Evolutionary conservation across 2,113 vertebrate species (phyloP).

Genomic region (Potamarius usumacintae): DNA sequence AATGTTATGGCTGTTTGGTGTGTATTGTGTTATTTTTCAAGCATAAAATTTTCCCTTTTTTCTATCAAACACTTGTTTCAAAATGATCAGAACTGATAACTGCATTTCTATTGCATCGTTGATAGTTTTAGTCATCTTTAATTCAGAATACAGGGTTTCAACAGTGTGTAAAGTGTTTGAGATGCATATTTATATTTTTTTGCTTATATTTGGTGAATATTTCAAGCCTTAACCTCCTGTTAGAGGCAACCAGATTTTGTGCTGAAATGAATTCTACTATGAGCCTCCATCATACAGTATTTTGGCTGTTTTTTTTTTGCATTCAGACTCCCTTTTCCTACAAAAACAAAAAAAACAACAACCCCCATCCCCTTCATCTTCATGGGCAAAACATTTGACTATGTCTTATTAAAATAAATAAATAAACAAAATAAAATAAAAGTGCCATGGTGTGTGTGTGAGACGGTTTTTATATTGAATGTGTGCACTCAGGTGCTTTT

Average conservation of each 20-base stretch:
- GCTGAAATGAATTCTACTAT: neutral
- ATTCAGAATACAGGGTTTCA: neutral
- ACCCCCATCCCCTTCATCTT: neutral
- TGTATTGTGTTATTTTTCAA: neutral
- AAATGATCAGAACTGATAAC: neutral
- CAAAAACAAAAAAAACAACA: too few species aligned
- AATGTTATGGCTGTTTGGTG: neutral
- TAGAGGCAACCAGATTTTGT: neutral
- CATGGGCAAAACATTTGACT: neutral
- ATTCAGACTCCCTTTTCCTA: neutral
- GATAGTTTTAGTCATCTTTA: neutral
- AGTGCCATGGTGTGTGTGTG: neutral
- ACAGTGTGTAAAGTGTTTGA: neutral
- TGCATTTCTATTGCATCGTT: neutral
- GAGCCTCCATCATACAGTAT: slow-evolving; percentile 1
- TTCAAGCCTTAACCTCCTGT: neutral
- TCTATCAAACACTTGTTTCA: neutral
- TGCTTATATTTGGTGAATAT: neutral
- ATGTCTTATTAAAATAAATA: neutral
- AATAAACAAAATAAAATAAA: too few species aligned
- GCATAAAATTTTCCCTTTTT: neutral
- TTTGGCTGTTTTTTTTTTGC: neutral
- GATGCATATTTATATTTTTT: neutral
- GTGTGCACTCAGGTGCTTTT: neutral
- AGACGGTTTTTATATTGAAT: neutral